Conservation (phyloP, 2,888 invertebrate genomes). For the Anarsia innoxiella region DNA sequence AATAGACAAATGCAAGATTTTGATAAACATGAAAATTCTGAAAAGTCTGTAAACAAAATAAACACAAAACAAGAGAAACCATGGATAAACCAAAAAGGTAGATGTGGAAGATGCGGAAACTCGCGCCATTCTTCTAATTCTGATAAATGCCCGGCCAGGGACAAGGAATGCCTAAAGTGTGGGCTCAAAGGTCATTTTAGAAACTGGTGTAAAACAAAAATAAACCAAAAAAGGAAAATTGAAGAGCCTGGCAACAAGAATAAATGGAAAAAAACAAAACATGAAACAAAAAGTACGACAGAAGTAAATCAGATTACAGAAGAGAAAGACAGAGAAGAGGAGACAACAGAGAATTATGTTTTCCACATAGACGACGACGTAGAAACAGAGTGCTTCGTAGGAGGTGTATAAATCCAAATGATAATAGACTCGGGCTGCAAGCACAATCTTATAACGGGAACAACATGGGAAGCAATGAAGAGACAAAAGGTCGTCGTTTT, state of each 20-base stretch:
- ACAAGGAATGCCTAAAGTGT: neutral
- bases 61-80: no score
- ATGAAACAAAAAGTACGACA: neutral
- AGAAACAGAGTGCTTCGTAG: neutral
- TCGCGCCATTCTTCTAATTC: no score
- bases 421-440: conserved; percentile 22
- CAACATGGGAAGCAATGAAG: conserved; percentile 18
- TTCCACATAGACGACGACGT: no score
- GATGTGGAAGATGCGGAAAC: neutral
- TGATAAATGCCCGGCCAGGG: neutral
- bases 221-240: neutral
- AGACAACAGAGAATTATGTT: neutral
- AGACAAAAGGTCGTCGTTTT: neutral
- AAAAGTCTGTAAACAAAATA: no score
- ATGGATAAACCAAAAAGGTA: no score
- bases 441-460: conserved; percentile 17
- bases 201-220: no score
- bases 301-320: neutral
- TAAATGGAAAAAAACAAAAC: conserved; percentile 5
- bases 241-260: neutral
- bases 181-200: conserved; percentile 14
- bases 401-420: conserved; percentile 11
- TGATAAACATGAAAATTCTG: no score
- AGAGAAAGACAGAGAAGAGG: neutral
- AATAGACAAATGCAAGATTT: neutral